Evolutionary conservation across 1,140 invertebrate species (phyloP).

Genomic region (Zaprionus davidi): DNA sequence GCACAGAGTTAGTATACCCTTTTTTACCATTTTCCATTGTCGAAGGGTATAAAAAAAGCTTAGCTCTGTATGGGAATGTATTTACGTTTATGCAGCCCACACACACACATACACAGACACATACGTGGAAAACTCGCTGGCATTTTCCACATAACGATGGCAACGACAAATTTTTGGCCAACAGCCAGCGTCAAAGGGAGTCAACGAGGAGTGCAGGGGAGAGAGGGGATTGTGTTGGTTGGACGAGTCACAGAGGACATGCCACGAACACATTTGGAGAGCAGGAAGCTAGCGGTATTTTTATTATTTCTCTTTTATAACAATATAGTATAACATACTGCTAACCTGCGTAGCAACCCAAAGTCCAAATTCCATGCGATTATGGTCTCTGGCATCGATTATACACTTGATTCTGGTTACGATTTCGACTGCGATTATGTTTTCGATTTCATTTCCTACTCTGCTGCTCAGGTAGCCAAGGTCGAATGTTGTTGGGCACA

Average conservation of each 20-base stretch:
- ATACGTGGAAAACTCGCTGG: slow-evolving; percentile 35
- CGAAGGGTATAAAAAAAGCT: slow-evolving; percentile 12
- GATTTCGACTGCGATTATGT: neutral
- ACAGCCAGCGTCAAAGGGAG: slow-evolving; percentile 46
- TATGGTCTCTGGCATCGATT: slow-evolving; percentile 8
- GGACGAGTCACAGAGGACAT: slow-evolving; percentile 18
- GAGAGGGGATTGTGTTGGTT: neutral
- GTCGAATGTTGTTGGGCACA: slow-evolving; percentile 42
- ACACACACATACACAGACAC: slow-evolving; percentile 15
- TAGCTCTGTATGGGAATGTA: slow-evolving; percentile 3
- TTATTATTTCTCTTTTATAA: slow-evolving; percentile 43
- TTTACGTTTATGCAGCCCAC: slow-evolving; percentile 31
- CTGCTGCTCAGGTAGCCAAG: slow-evolving; percentile 46
- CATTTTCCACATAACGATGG: slow-evolving; percentile 45
- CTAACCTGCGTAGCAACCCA: slow-evolving; percentile 7
- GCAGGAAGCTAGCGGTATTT: slow-evolving; percentile 28
- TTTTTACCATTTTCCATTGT: too few relatives aligned
- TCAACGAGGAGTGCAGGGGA: neutral
- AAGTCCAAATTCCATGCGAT: slow-evolving; percentile 8
- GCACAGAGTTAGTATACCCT: too few relatives aligned
- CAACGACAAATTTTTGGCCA: slow-evolving; percentile 58
- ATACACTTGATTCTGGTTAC: slow-evolving; percentile 37
- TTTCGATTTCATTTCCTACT: neutral
- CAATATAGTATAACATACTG: slow-evolving; percentile 58
- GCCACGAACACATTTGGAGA: slow-evolving; percentile 29